Percentiles rank a stretch among this genome's conserved stretches.
Evolutionary conservation across 37 sponge, comb jelly and placozoan genomes (phyloP).

Genomic region (Beroe ovata): DNA sequence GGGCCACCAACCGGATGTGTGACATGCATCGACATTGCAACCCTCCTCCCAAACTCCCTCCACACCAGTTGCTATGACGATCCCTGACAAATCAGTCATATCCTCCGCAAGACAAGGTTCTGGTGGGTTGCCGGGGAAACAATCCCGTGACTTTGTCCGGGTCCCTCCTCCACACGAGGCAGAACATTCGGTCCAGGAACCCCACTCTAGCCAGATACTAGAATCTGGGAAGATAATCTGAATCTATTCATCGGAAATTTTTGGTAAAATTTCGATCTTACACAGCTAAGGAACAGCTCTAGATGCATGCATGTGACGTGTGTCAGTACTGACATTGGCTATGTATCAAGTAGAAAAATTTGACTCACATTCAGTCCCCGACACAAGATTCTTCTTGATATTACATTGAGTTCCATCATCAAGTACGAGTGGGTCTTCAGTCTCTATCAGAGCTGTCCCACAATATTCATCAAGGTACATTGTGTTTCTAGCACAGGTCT

Average conservation of each 20-base stretch:
- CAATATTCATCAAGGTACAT: not conserved
- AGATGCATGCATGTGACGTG: too few species aligned
- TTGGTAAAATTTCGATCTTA: too few species aligned
- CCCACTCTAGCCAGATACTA: not conserved
- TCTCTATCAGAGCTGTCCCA: not conserved
- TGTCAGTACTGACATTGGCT: too few species aligned
- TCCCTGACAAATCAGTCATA: not conserved
- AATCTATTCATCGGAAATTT: too few species aligned
- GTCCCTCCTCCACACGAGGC: not conserved
- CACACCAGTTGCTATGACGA: not conserved
- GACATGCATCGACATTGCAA: not conserved
- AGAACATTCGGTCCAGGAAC: not conserved
- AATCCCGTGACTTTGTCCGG: not conserved
- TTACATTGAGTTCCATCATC: not conserved
- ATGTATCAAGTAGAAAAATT: too few species aligned
- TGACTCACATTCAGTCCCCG: not conserved
- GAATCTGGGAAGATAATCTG: not conserved
- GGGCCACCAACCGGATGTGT: not conserved
- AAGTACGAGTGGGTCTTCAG: not conserved
- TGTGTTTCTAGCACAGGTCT: not conserved
- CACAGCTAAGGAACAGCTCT: too few species aligned
- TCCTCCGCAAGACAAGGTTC: not conserved
- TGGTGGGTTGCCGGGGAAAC: not conserved
- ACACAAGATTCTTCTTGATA: not conserved
- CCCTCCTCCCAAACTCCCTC: not conserved